These are phyloP conservation scores for Leucophenga montana DNA, from an alignment of 2,888 invertebrate genomes.

Conservation along the genomic window DNA sequence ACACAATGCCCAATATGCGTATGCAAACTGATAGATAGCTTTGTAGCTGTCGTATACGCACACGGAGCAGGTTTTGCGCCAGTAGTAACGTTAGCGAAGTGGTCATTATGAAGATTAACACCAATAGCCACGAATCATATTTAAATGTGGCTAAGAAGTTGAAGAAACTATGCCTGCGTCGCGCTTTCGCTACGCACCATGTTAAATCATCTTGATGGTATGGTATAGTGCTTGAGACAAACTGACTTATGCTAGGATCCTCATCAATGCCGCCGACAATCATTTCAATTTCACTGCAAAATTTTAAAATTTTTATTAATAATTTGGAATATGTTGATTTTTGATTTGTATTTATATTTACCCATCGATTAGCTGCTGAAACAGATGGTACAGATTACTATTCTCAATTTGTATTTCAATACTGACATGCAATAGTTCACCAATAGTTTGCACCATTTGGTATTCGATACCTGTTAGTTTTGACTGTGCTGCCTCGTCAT, in stretches of 20 bases:
- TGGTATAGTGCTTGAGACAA: conserved; percentile 66
- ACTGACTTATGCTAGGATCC: conserved; percentile 68
- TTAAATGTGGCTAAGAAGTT: conserved; percentile 65
- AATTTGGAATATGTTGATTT: neutral
- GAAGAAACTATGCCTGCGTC: conserved; percentile 59
- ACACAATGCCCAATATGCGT: conserved; percentile 53
- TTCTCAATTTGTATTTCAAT: conserved; percentile 63
- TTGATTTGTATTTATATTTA: conserved; percentile 38
- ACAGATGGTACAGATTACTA: conserved; percentile 63
- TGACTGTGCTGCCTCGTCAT: conserved; percentile 10
- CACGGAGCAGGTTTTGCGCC: conserved; percentile 44
- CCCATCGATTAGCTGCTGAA: conserved; percentile 68
- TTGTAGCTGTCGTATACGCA: conserved; percentile 32
- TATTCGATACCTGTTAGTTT: conserved; percentile 67
- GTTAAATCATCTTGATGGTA: conserved; percentile 72
- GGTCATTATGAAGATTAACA: conserved; percentile 49
- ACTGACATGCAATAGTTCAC: conserved; percentile 62
- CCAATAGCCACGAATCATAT: conserved; percentile 46
- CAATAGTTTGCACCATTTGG: conserved; percentile 66
- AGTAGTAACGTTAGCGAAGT: conserved; percentile 50
- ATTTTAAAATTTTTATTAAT: neutral
- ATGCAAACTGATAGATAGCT: conserved; percentile 48
- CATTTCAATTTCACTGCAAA: conserved; percentile 64
- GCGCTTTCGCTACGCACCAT: conserved; percentile 71
- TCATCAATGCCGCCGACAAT: conserved; percentile 71